Evolutionary conservation across 1,140 invertebrate species (phyloP), one percentile per base, ranked within the genome.

Genomic region (Chionoecetes opilio): DNA sequence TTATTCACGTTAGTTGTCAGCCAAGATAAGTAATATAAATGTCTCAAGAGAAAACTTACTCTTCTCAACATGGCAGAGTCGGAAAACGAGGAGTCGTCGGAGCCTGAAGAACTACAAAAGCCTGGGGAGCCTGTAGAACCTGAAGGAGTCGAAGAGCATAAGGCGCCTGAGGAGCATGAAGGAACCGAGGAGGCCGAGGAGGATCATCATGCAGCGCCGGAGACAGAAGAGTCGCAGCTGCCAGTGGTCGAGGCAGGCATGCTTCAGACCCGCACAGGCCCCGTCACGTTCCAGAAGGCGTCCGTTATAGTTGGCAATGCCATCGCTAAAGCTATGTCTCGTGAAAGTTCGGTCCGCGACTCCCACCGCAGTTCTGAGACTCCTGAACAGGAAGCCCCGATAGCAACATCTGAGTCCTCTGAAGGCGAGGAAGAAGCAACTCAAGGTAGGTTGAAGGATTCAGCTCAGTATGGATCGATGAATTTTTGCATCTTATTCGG

Each of bases 281-380:
- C 95, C 14, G 96, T 96, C 34, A 96, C 92, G 5, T 31, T 95
- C 82, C 95, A 96, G 90, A 96, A 96, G 92, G 96, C 96, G 9
- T 88, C 96, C 14, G 82, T 82, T 29, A 96, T 96, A 35, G 95
- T 96, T 0, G 96, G 96, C 29, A 95, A 95, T 82, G 96, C 96
- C 35, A 96, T 96, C 26, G 96, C 96, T 34, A 96, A 96, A 46
- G 96, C 96, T 35, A 96, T 96, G 96, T 95, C 96, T 11, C 82
- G 96, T 17, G 96, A 96, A 84, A 94, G 91, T 34, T 95, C 94
- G 14, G 94, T 90, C 32, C 41, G 96, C 46, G 94, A 95, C 84
- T 87, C 84, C 26, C 82, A 75, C 41, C 92, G 94, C 75, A 31
- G 94, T 3, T 95, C 94, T 26, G 90, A 86, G 75, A 95, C 94